Base-by-base conservation (phyloP, 2,113 vertebrate species). In the Elachura formosa region DNA sequence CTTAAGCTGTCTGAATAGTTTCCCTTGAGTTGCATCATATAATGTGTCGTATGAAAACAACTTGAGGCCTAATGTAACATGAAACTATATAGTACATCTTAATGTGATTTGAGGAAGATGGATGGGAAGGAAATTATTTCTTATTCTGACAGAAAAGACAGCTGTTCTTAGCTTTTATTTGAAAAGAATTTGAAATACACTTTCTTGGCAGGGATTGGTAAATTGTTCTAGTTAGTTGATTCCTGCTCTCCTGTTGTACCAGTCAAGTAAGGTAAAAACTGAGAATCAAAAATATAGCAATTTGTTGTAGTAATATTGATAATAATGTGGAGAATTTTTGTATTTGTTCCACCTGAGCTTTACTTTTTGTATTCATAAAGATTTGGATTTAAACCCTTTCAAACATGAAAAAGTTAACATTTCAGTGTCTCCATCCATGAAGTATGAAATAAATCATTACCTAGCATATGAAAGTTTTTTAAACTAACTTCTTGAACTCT, bases 401-500 rank as follows among this genome's bases (percentile, higher is more conserved):
- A 96, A 97, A 93, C 90, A 91, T 51, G n/a, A 90, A 96, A 97
- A 96, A 81, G 59, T 94, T 95, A 96, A 97, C 87, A 93, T 95
- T 97, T 98, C 94, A 86, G 94, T 93, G 82, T 83, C 92, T 97
- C 96, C 49, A 52, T 87, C 91, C 74, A 76, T 41, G 2, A 92
- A 82, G 59, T 90, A 82, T 85, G 93, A 95, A 93, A 97, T 88
- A 96, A 93, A 93, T 95, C 69, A 97, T 96, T 97, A 94, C 82
- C 83, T 93, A 96, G 95, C 89, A 82, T 79, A 95, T 17, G 48
- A 96, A 97, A 97, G 97, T 77, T 95, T 96, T 94, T 97, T 89
- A 95, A 95, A 85, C 96, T 76, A 96, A 90, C 94, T 95, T 84
- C 96, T 97, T 96, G 93, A 97, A 98, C 91, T 98, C 97, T 97